phyloP scores from a whole-genome alignment of 2,888 invertebrate species.

The Graphium colonna region DNA sequence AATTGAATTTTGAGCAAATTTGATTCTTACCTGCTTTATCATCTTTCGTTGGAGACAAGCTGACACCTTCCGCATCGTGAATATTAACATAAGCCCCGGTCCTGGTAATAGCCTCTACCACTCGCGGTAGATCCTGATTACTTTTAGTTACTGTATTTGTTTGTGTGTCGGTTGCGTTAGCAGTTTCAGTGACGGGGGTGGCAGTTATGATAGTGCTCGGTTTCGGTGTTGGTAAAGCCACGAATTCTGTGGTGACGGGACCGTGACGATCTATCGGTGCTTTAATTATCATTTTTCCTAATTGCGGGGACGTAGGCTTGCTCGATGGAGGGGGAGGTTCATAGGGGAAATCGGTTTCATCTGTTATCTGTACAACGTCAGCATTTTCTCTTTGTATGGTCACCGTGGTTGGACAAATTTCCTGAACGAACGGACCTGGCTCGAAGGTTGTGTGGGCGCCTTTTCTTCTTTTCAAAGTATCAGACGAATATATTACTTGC shows the following conservation, averaged over 20 bases:
- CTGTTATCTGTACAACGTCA: constrained; percentile 59
- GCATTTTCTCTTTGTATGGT: constrained; percentile 64
- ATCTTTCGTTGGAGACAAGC: constrained; percentile 81
- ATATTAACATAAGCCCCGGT: constrained; percentile 86
- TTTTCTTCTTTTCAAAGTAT: constrained; percentile 85
- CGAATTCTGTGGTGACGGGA: constrained; percentile 75
- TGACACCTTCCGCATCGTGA: constrained; percentile 82
- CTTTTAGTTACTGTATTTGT: constrained; percentile 47
- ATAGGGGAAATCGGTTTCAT: constrained; percentile 72
- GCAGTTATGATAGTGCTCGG: constrained; percentile 83
- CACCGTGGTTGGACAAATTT: constrained; percentile 65
- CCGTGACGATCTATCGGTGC: constrained; percentile 72
- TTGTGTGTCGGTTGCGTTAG: constrained; percentile 38
- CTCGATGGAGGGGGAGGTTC: constrained; percentile 59
- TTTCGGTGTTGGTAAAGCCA: constrained; percentile 77
- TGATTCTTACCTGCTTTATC: constrained; percentile 84
- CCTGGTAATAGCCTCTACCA: constrained; percentile 71
- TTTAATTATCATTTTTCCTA: constrained; percentile 83
- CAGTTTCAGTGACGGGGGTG: constrained; percentile 59
- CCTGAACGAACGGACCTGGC: constrained; percentile 92
- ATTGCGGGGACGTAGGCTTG: constrained; percentile 82
- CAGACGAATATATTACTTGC: constrained; percentile 92
- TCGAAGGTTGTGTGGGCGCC: constrained; percentile 92
- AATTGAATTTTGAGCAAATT: constrained; percentile 27
- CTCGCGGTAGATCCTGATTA: constrained; percentile 59